phyloP scores from a whole-genome alignment of 1,140 invertebrate species.

The Bactericera cockerelli region DNA sequence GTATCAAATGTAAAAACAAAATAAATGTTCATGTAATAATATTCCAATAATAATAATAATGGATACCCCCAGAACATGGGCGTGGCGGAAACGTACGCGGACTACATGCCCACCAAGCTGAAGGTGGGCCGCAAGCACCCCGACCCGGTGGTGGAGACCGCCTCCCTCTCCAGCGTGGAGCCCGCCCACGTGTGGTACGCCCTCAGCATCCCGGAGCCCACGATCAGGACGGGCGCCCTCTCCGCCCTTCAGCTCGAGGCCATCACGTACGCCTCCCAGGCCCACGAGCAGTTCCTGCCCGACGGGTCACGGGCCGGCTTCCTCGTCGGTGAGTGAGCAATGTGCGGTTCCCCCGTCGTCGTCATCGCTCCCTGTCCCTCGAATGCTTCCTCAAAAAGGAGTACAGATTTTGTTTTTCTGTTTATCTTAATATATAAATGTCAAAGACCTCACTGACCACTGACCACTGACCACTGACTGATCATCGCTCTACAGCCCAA shows the following conservation, averaged over 20 bases:
- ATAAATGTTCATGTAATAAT: too few relatives aligned
- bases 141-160: slow-evolving; percentile 98
- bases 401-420: too few relatives aligned
- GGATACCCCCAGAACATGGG: slow-evolving; percentile 83
- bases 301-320: slow-evolving; percentile 87
- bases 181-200: slow-evolving; percentile 89
- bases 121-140: slow-evolving; percentile 92
- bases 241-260: slow-evolving; percentile 95
- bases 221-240: slow-evolving; percentile 67
- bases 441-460: too few relatives aligned
- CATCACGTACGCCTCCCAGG: slow-evolving; percentile 90
- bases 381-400: too few relatives aligned
- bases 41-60: too few relatives aligned
- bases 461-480: too few relatives aligned
- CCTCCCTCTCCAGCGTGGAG: slow-evolving; percentile 88
- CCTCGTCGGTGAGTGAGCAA: slow-evolving; percentile 69
- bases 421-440: too few relatives aligned
- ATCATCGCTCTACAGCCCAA: too few relatives aligned
- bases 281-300: slow-evolving; percentile 81
- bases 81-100: slow-evolving; percentile 92
- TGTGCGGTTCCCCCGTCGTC: too few relatives aligned
- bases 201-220: slow-evolving; percentile 66
- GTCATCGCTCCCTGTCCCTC: too few relatives aligned
- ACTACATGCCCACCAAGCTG: slow-evolving; percentile 94
- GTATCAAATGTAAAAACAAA: too few relatives aligned